A percentile compares a stretch with the other conserved stretches of the same genome.
phyloP scores from a whole-genome alignment of 1,140 invertebrate species.

The Phymastichus coffea region DNA sequence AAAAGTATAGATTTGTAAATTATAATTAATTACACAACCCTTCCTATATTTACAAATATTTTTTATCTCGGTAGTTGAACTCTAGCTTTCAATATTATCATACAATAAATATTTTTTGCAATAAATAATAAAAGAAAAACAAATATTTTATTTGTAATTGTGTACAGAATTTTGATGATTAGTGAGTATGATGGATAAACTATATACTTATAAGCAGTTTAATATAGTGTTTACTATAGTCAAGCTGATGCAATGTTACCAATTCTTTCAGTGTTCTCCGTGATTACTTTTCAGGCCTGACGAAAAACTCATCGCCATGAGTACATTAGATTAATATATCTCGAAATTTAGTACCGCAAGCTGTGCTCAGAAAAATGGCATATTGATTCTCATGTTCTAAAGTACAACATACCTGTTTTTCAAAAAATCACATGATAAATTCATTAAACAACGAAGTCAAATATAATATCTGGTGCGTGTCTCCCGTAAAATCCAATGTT shows the following conservation, averaged over 20 bases:
- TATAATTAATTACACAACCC: no score
- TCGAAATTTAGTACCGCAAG: neutral
- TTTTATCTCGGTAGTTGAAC: no score
- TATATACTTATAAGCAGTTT: no score
- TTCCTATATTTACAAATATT: neutral
- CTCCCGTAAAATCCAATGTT: no score
- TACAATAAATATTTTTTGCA: no score
- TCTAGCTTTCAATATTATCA: no score
- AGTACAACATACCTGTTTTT: constrained; percentile 4
- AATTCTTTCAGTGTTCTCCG: neutral
- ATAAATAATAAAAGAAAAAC: neutral
- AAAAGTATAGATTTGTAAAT: neutral
- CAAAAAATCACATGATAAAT: neutral
- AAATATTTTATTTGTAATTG: neutral
- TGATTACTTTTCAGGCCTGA: neutral
- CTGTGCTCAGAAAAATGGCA: no score
- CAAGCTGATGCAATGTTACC: neutral
- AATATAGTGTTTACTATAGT: neutral
- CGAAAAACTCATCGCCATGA: no score
- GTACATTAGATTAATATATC: neutral
- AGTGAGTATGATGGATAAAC: no score
- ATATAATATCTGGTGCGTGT: no score
- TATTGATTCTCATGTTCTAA: no score
- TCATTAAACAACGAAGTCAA: no score
- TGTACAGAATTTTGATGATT: neutral